Evolutionary conservation across 2,888 invertebrate species (phyloP), one percentile per base, ranked within the genome.

Genomic region (Eulithis testata): DNA sequence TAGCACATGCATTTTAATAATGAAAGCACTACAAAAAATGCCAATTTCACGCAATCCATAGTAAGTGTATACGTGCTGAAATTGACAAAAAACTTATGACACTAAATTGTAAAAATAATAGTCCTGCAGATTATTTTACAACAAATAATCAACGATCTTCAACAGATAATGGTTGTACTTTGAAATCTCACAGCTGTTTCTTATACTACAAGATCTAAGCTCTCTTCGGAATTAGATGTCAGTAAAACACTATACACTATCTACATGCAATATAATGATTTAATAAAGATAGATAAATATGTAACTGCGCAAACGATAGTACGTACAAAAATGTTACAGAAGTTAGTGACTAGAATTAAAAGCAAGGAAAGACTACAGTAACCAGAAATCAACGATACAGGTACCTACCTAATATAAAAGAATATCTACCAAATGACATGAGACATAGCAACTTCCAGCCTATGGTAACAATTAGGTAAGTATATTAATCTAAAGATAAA

Each of bases 71-170:
- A 31, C 31, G 27, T 44, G 44, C 27, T 9, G 31, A 85, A 88
- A 90, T 90, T 89, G 88, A 90, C 88, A 81, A 74, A 70, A 75
- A 75, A 73, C 77, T 78, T 73, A 71, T 72, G 74, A 75, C 71
- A 75, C 65, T 62, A 54, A 47, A 54, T 71, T 51, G 36, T 47
- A 54, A 69, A 80, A 78, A 79, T 78, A 77, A 56, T 45, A 79
- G 76, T 78, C 75, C 76, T 78, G 73, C 76, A 81, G 87, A 88
- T 89, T 87, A 90, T 88, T 89, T 83, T 89, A 90, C 83, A 89
- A 91, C 88, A 88, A 87, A 90, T 90, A 90, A 89, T 87, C 87
- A 84, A 73, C 84, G 80, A 78, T 85, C 79, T 83, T 83, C 78
- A 79, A 77, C 73, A 78, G 21, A 7, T 12, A 78, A 76, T 75